phyloP scores from a whole-genome alignment of 2,797 vertebrate species.

The Leptoclinus maculatus region DNA sequence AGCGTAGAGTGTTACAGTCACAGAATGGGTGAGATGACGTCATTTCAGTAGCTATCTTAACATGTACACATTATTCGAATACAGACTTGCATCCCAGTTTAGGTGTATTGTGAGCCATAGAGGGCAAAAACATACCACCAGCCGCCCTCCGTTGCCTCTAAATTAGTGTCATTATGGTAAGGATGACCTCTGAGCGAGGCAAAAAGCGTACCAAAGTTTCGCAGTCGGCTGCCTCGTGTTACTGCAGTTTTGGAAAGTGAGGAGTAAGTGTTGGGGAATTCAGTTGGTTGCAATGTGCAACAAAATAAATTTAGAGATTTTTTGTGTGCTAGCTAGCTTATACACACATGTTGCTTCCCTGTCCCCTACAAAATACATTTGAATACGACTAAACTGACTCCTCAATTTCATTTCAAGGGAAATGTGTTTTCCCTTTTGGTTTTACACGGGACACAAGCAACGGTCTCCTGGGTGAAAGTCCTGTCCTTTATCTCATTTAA shows the following conservation, averaged over 20 bases:
- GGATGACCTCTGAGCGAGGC: neutral
- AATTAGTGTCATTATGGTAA: neutral
- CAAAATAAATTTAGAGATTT: neutral
- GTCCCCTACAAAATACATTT: neutral
- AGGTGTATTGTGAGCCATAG: neutral
- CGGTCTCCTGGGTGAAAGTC: neutral
- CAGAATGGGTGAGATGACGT: neutral
- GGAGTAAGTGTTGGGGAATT: neutral
- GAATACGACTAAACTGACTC: neutral
- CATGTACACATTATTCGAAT: conserved; percentile 10
- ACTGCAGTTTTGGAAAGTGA: too few species aligned
- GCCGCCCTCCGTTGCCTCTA: neutral
- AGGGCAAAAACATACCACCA: neutral
- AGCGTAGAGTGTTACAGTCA: conserved; percentile 12
- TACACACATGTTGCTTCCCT: neutral
- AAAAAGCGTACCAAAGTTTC: neutral
- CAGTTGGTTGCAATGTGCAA: neutral
- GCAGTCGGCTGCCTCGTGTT: too few species aligned
- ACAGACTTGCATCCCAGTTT: neutral
- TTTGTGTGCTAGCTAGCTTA: neutral
- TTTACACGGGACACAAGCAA: neutral
- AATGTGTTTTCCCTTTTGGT: neutral
- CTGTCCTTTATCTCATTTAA: neutral
- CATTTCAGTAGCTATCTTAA: conserved; percentile 4
- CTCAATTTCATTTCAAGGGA: neutral